These are phyloP conservation scores for Helicoverpa zea DNA, from an alignment of 1,140 invertebrate genomes.

Conservation along the genomic window DNA sequence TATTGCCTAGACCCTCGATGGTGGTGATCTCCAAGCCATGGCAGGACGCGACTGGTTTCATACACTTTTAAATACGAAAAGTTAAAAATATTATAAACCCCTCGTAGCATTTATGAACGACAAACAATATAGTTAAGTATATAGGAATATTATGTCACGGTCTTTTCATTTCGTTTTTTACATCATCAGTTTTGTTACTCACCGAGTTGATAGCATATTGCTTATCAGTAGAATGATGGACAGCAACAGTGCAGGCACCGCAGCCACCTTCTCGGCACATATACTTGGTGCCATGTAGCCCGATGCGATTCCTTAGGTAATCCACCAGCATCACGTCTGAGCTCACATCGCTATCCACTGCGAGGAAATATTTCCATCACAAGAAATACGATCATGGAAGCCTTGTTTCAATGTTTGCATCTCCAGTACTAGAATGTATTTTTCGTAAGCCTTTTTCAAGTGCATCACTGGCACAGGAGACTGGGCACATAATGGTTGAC, in stretches of 20 bases:
- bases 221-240: background rate
- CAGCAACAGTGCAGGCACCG: slow-evolving; percentile 91
- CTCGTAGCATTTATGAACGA: too few species aligned
- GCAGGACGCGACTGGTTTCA: slow-evolving; percentile 90
- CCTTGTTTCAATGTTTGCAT: background rate
- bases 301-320: slow-evolving; percentile 60
- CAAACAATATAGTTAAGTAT: too few species aligned
- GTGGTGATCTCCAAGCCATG: slow-evolving; percentile 92
- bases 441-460: too few species aligned
- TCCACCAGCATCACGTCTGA: slow-evolving; percentile 81
- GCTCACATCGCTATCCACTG: slow-evolving; percentile 79
- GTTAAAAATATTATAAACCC: too few species aligned
- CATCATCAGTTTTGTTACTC: slow-evolving; percentile 2
- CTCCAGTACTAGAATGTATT: too few species aligned
- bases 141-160: too few species aligned
- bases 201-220: slow-evolving; percentile 57
- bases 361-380: background rate
- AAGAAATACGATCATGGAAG: background rate
- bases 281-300: slow-evolving; percentile 89
- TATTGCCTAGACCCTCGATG: slow-evolving; percentile 92
- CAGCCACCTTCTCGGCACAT: slow-evolving; percentile 87
- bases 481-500: too few species aligned
- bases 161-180: too few species aligned
- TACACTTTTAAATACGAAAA: slow-evolving; percentile 87
- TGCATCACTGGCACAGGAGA: too few species aligned